Conservation (phyloP, 2,113 vertebrate species). For the Elephantulus edwardii region DNA sequence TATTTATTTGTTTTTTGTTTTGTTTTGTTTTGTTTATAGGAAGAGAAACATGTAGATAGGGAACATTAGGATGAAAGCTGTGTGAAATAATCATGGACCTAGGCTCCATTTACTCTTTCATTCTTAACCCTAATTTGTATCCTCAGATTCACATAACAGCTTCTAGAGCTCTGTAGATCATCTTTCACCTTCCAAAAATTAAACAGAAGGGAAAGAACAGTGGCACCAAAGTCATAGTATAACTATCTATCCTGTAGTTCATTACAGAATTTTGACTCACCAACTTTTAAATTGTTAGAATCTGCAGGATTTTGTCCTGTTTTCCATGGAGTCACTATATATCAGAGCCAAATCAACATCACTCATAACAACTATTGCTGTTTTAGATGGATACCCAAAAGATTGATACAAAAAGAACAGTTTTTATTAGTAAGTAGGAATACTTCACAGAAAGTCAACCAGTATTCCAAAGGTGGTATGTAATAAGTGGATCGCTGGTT, state of each 20-base stretch:
- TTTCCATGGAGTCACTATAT: no score
- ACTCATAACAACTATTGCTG: neutral
- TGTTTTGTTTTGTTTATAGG: no score
- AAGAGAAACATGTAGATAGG: neutral
- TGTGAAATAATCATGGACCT: neutral
- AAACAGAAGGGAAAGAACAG: neutral
- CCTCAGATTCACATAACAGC: neutral
- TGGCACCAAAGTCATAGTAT: neutral
- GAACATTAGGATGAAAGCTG: neutral
- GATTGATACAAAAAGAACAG: neutral
- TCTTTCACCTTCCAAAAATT: neutral
- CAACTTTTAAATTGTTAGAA: neutral
- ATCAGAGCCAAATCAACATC: no score
- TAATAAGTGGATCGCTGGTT: neutral
- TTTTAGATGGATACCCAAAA: neutral
- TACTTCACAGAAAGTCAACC: neutral
- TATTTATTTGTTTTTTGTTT: no score
- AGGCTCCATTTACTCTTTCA: neutral
- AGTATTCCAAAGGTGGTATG: neutral
- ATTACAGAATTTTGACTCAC: neutral
- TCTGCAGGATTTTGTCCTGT: no score
- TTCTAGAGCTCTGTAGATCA: neutral
- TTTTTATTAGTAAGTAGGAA: neutral
- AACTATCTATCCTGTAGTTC: neutral
- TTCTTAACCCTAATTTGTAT: neutral